A percentile compares a stretch with the other conserved stretches of the same genome.
These are phyloP conservation scores for Mamestra brassicae DNA, from an alignment of 2,888 invertebrate genomes.

Conservation along the genomic window DNA sequence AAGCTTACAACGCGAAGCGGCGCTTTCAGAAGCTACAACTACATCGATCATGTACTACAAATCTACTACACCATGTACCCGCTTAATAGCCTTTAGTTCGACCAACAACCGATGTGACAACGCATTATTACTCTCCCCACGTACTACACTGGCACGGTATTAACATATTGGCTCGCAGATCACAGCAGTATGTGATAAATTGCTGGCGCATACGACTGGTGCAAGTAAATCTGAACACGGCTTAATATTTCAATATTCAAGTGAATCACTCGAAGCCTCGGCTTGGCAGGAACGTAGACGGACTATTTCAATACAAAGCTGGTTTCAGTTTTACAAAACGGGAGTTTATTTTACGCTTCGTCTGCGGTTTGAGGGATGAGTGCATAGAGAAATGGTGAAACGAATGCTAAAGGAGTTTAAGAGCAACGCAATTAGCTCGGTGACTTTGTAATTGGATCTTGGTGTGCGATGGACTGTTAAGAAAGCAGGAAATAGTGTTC, in stretches of 20 bases:
- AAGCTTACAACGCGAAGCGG: background rate
- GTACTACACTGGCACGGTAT: slow-evolving; percentile 44
- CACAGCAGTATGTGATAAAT: slow-evolving; percentile 46
- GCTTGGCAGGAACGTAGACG: slow-evolving; percentile 30
- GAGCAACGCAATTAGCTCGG: slow-evolving; percentile 13
- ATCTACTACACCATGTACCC: slow-evolving; percentile 24
- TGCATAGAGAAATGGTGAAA: slow-evolving; percentile 1
- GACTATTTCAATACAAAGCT: slow-evolving; percentile 49
- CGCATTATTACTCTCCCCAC: slow-evolving; percentile 31
- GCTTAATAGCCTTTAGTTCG: slow-evolving; percentile 24
- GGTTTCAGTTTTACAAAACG: slow-evolving; percentile 51
- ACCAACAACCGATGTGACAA: slow-evolving; percentile 17
- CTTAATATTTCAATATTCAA: slow-evolving; percentile 63
- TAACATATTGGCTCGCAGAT: slow-evolving; percentile 52
- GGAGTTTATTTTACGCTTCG: slow-evolving; percentile 47
- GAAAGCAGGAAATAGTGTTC: background rate
- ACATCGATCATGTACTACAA: slow-evolving; percentile 30
- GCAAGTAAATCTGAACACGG: slow-evolving; percentile 49
- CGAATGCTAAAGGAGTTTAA: slow-evolving; percentile 19
- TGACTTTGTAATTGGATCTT: slow-evolving; percentile 11
- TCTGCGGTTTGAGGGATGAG: slow-evolving; percentile 15
- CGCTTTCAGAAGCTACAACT: background rate
- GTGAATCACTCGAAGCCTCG: slow-evolving; percentile 39
- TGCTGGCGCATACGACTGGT: slow-evolving; percentile 37
- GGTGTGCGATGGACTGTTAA: background rate